A percentile compares a stretch with the other conserved stretches of the same genome.
Conservation (phyloP, 1,140 invertebrate genomes). For the Ladona fulva region DNA sequence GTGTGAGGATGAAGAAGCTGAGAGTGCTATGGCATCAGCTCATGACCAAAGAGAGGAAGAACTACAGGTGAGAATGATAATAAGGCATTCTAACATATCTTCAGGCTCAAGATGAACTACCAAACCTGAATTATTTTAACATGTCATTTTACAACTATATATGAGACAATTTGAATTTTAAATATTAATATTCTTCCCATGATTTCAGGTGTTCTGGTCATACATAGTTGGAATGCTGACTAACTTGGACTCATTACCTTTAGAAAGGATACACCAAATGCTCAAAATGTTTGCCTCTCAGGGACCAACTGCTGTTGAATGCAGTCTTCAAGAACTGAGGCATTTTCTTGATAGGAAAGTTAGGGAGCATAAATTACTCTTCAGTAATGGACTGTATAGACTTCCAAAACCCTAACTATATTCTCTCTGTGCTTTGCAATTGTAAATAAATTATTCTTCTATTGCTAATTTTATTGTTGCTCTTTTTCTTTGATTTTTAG, state of each 20-base stretch:
- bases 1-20: constrained; percentile 81
- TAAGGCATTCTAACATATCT: too few relatives aligned
- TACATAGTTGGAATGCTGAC: constrained; percentile 96
- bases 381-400: constrained; percentile 77
- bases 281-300: constrained; percentile 89
- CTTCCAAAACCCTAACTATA: constrained; percentile 54
- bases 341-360: constrained; percentile 90
- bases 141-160: too few relatives aligned
- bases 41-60: constrained; percentile 89
- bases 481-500: too few relatives aligned
- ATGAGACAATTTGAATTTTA: too few relatives aligned
- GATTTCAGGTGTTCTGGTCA: constrained; percentile 75
- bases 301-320: constrained; percentile 74
- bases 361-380: constrained; percentile 73
- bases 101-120: too few relatives aligned
- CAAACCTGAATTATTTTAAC: too few relatives aligned
- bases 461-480: too few relatives aligned
- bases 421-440: too few relatives aligned
- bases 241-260: constrained; percentile 83
- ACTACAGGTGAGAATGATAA: constrained; percentile 49
- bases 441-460: too few relatives aligned
- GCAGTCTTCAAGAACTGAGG: constrained; percentile 75
- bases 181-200: constrained; percentile 22
- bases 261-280: constrained; percentile 94
- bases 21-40: constrained; percentile 86